Conservation (phyloP, 2,797 vertebrate species). For the Rousettus madagascariensis region DNA sequence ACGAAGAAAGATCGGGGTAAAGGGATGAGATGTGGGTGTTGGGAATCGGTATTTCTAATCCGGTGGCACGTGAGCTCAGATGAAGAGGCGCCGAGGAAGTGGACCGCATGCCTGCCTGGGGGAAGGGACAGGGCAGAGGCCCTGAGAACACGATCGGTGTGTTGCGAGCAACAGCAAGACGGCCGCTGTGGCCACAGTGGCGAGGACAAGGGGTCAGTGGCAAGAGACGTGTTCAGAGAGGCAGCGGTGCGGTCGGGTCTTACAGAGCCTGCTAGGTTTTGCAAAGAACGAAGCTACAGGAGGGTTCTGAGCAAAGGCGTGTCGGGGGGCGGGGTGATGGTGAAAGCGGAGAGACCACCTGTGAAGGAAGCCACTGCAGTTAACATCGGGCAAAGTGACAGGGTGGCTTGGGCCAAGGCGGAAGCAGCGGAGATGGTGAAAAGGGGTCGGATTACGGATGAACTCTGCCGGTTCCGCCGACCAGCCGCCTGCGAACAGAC, state of each 20-base stretch:
- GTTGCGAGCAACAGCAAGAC: neutral
- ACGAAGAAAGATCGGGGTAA: neutral
- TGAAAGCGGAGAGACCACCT: neutral
- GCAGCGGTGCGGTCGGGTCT: neutral
- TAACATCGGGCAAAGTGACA: neutral
- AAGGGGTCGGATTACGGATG: neutral
- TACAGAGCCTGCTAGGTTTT: fast-evolving
- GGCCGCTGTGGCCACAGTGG: neutral
- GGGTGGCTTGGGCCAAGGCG: neutral
- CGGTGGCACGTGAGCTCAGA: neutral
- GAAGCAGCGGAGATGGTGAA: neutral
- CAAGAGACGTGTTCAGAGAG: fast-evolving
- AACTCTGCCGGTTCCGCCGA: neutral
- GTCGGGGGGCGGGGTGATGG: neutral
- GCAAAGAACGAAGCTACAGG: neutral
- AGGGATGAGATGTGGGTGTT: neutral
- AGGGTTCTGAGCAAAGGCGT: neutral
- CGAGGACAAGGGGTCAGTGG: neutral
- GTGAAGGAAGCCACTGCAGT: neutral
- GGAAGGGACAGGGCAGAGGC: neutral
- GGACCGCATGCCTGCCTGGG: neutral
- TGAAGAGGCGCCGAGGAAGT: neutral
- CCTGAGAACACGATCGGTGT: neutral
- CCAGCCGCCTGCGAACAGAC: neutral
- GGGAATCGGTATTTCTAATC: neutral